Evolutionary conservation across 2,113 vertebrate genomes (phyloP), one percentile per base, ranked within the genome.

Genomic region (Ptilonorhynchus violaceus): DNA sequence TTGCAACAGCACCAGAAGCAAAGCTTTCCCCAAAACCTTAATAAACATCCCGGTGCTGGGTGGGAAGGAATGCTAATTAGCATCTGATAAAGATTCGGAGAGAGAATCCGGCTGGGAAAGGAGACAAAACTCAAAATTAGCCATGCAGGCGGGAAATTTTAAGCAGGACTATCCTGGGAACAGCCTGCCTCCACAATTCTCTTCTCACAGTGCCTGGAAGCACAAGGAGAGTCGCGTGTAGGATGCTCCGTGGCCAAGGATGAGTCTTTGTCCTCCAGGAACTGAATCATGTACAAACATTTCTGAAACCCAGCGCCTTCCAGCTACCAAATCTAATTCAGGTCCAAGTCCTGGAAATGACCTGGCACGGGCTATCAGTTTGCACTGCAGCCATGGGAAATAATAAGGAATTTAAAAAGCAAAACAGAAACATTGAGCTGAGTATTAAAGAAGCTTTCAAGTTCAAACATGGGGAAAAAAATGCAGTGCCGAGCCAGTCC

Each of bases 51-150:
- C 1, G 0, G 76, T 31, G 73, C 84, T 84, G 96, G 95, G 92
- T 87, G 95, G 95, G 95, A 97, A 92, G 1, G 3, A 69, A 70
- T 28, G 72, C 76, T 95, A 92, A 94, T 97, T 89, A 92, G 59
- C 89, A 91, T 94, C 89, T 96, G 95, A 95, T 95, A 94, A 93
- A 86, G 88, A 90, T 55, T 92, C 35, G 11, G 78, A 88, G 86
- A 42, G 78, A 86, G 87, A 85, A 82, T 21, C 72, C 53, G 91
- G 85, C 94, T 95, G 83, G 93, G 96, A 96, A 95, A 94, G 62
- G 52, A 96, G 69, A 74, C 77, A 67, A 64, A 89, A 78, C 62
- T 75, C 84, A 12, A 37, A 70, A 89, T 89, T 78, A 92, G 67
- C 92, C 62, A 83, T 42, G 70, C 88, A 92, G 93, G 87, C 60